A percentile compares a stretch with the other conserved stretches of the same genome.
phyloP scores from a whole-genome alignment of 2,797 vertebrate genomes.

The Hypotaenidia philippensis region DNA sequence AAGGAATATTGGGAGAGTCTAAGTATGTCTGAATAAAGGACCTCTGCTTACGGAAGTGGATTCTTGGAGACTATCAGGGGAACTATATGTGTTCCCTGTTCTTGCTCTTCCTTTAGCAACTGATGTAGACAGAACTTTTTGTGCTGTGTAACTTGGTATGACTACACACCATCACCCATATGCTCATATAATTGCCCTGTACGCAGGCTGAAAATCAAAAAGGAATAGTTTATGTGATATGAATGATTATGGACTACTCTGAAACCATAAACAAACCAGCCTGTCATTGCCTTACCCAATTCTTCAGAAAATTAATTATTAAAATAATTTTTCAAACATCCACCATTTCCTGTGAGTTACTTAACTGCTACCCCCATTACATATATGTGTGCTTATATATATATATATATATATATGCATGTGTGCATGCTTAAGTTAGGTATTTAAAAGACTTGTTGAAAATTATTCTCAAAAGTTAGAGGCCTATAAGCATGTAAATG shows the following conservation, averaged over 20 bases:
- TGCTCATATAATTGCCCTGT: neutral
- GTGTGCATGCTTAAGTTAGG: neutral
- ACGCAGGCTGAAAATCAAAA: neutral
- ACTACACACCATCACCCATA: neutral
- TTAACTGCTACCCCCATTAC: neutral
- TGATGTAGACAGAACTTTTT: neutral
- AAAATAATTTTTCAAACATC: neutral
- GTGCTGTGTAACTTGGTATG: neutral
- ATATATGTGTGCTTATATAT: rapidly evolving
- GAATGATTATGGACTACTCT: neutral
- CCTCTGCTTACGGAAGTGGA: neutral
- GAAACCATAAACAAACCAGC: neutral
- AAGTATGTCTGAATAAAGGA: neutral
- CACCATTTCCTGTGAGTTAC: neutral
- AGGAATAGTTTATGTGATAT: neutral
- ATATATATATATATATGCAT: rapidly evolving
- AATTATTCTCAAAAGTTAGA: neutral
- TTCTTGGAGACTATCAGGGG: neutral
- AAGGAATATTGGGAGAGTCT: neutral
- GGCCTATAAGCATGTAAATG: rapidly evolving
- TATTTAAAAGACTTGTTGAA: neutral
- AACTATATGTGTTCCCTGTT: neutral
- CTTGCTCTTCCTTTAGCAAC: neutral
- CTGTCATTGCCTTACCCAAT: neutral
- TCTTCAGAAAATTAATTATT: neutral